Base-by-base conservation (phyloP, 2,888 invertebrate species). In the Drosophila birchii region DNA sequence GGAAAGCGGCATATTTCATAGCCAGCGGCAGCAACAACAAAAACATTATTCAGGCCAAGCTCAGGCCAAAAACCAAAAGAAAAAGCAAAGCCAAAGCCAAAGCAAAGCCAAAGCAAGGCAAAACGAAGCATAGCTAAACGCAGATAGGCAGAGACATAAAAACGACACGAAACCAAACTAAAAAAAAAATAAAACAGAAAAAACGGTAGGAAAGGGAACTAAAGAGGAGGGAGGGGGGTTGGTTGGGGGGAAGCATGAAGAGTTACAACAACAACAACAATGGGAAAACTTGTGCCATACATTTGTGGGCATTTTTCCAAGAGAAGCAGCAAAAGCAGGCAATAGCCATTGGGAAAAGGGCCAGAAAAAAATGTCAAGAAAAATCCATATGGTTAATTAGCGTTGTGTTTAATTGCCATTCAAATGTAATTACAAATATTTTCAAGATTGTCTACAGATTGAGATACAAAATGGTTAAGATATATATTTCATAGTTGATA, bases 31-130 rank as follows among this genome's bases (percentile, higher is more conserved):
- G 11, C 20, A 20, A 36, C 23, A 53, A 36, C 53, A 53, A 53
- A 63, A 61, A 83, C 90, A 91, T 89, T 91, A 91, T 90, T 91
- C 90, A 91, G 90, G 91, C 90, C 90, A 91, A 91, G 87, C 87
- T 86, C 85, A 85, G 79, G 80, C 78, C 78, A 76, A 74, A 73
- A 51, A 45, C 53, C 68, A 67, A 66, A 66, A 68, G 53, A 51
- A 68, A 66, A 53, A 53, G 34, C 51, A 45, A 66, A 43, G 32
- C 62, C 47, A 63, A 74, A 57, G 43, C 54, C 75, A 75, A 75
- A 34, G 34, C 34, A 34, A 34, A 78, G 53, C 51, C 34, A 44
- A 36, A 60, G 70, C 71, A 77, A 75, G 38, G 29, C 54, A 51
- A 66, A 74, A 53, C 69, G 53, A 76, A 76, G 73, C 67, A 69